Conservation (phyloP, 2,888 invertebrate genomes). For the Phlogophora meticulosa region DNA sequence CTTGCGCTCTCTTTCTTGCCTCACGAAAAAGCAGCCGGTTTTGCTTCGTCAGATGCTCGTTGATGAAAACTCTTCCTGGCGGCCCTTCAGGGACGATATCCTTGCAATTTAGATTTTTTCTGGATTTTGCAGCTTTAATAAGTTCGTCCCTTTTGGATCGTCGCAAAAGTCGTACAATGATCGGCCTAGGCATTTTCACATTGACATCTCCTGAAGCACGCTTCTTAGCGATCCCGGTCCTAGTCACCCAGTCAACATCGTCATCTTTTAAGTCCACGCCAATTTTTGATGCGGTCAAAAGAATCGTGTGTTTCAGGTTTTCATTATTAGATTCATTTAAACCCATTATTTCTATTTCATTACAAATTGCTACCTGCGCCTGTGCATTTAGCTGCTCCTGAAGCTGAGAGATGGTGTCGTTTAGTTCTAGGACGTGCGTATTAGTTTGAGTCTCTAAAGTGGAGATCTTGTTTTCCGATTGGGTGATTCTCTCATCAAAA, state of each 20-base stretch:
- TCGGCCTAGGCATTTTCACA: neutral
- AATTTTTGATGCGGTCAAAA: neutral
- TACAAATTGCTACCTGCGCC: neutral
- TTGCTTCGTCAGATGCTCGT: too few relatives aligned
- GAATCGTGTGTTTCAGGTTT: neutral
- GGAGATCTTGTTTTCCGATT: too few relatives aligned
- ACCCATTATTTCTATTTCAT: neutral
- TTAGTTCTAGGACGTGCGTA: too few relatives aligned
- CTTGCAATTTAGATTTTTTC: too few relatives aligned
- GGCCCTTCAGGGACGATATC: too few relatives aligned
- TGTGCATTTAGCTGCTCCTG: neutral
- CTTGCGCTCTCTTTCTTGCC: too few relatives aligned
- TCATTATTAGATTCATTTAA: neutral
- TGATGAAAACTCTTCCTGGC: too few relatives aligned
- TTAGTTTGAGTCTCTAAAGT: too few relatives aligned
- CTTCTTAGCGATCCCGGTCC: too few relatives aligned
- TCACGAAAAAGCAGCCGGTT: too few relatives aligned
- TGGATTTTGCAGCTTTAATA: neutral
- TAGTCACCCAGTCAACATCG: too few relatives aligned
- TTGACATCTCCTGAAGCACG: neutral
- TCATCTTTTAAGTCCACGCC: neutral
- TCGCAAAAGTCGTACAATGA: slow-evolving; percentile 1
- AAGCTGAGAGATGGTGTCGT: neutral
- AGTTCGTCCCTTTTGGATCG: slow-evolving; percentile 2
- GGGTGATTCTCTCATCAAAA: neutral